These are phyloP conservation scores for Sitodiplosis mosellana DNA, from an alignment of 1,140 invertebrate genomes.

Conservation along the genomic window DNA sequence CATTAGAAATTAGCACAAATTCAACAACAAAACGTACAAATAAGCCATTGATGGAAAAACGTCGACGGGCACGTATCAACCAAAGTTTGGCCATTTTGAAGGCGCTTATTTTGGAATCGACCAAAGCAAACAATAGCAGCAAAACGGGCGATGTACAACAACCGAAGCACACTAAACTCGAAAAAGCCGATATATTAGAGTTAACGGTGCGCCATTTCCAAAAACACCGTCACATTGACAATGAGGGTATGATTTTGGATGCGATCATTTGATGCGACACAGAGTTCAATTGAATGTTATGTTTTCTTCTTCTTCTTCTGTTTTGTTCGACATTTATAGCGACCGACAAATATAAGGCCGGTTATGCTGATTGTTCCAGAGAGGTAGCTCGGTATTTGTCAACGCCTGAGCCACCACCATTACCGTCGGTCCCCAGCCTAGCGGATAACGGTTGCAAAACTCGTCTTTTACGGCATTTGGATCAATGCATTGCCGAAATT, in stretches of 20 bases:
- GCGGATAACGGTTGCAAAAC: slow-evolving; percentile 47
- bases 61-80: slow-evolving; percentile 72
- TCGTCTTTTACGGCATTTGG: slow-evolving; percentile 45
- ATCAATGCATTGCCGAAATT: slow-evolving; percentile 48
- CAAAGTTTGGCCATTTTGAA: slow-evolving; percentile 72
- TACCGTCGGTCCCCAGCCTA: slow-evolving; percentile 37
- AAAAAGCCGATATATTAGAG: slow-evolving; percentile 87
- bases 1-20: no score
- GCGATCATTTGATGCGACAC: slow-evolving; percentile 4
- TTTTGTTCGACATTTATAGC: slow-evolving; percentile 19
- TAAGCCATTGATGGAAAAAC: slow-evolving; percentile 85
- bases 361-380: slow-evolving; percentile 62
- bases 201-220: slow-evolving; percentile 77
- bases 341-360: slow-evolving; percentile 39
- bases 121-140: slow-evolving; percentile 27
- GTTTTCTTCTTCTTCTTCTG: background rate
- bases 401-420: slow-evolving; percentile 37
- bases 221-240: slow-evolving; percentile 42
- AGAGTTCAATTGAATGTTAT: background rate
- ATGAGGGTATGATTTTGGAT: slow-evolving; percentile 29
- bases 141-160: slow-evolving; percentile 36
- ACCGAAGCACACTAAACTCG: slow-evolving; percentile 59
- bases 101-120: slow-evolving; percentile 50
- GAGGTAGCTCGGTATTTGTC: slow-evolving; percentile 49
- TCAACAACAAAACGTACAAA: slow-evolving; percentile 37